phyloP scores from a whole-genome alignment of 2,113 vertebrate genomes.

The Thinocorus orbignyianus region DNA sequence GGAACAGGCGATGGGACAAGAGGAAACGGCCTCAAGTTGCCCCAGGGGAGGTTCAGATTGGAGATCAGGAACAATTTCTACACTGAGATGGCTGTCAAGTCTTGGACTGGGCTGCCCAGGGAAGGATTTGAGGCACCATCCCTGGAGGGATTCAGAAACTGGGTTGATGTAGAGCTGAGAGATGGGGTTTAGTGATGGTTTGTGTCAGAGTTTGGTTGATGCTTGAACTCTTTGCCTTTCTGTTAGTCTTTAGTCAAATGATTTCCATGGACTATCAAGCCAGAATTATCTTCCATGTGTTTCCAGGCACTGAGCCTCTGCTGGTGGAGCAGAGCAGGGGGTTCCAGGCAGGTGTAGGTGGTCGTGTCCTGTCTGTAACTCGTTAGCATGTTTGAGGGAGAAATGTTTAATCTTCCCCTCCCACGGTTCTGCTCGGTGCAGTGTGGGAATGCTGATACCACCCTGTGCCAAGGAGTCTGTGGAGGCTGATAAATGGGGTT shows the following conservation, averaged over 20 bases:
- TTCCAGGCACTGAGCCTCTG: background rate
- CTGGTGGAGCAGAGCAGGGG: background rate
- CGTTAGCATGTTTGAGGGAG: background rate
- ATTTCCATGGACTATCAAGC: background rate
- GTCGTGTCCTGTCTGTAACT: fast-evolving
- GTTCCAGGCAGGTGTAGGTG: background rate
- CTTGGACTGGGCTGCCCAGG: too few species aligned
- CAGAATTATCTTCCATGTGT: background rate
- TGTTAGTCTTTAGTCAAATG: background rate
- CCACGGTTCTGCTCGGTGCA: fast-evolving
- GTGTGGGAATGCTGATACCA: fast-evolving
- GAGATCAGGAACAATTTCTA: too few species aligned
- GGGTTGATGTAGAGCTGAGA: too few species aligned
- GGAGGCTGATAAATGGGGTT: background rate
- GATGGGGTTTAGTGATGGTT: too few species aligned
- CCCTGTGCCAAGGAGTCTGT: fast-evolving
- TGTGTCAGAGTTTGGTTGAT: too few species aligned
- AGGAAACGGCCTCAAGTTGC: too few species aligned
- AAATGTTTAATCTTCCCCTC: background rate
- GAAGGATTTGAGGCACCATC: too few species aligned
- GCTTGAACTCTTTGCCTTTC: background rate
- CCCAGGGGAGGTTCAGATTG: too few species aligned
- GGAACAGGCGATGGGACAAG: too few species aligned
- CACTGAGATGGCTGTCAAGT: too few species aligned
- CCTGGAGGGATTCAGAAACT: too few species aligned